A percentile compares a stretch with the other conserved stretches of the same genome.
Conservation (phyloP, 2,888 invertebrate genomes). For the Malthinus seriepunctatus region DNA sequence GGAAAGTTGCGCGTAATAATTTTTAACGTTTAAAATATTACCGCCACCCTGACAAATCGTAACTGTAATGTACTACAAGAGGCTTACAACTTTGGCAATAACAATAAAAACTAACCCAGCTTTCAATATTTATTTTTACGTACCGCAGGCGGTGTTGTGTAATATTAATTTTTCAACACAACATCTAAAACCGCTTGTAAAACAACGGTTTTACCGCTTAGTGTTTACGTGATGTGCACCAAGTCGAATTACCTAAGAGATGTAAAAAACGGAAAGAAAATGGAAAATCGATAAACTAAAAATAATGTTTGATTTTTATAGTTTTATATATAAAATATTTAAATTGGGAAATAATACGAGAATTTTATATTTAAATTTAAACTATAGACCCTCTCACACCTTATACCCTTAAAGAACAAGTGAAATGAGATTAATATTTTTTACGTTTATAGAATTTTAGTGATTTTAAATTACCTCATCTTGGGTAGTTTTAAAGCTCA, state of each 20-base stretch:
- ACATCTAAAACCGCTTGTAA: slow-evolving; percentile 37
- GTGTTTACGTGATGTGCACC: slow-evolving; percentile 39
- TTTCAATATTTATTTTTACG: slow-evolving; percentile 48
- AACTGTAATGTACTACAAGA: slow-evolving; percentile 35
- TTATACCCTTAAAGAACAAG: too few relatives aligned
- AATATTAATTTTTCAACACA: slow-evolving; percentile 47
- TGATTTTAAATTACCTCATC: too few relatives aligned
- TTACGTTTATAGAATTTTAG: neutral
- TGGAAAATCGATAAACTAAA: slow-evolving; percentile 14
- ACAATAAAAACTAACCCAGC: slow-evolving; percentile 46
- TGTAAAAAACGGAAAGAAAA: slow-evolving; percentile 13
- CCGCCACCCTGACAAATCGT: slow-evolving; percentile 26
- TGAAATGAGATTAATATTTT: neutral
- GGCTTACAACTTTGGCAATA: slow-evolving; percentile 37
- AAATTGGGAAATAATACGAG: too few relatives aligned
- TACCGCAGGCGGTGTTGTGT: slow-evolving; percentile 39
- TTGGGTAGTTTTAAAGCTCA: too few relatives aligned
- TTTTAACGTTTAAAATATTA: too few relatives aligned
- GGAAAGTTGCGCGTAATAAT: slow-evolving; percentile 18
- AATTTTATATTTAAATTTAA: too few relatives aligned
- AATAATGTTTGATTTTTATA: too few relatives aligned
- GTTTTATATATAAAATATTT: neutral
- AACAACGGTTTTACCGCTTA: slow-evolving; percentile 43
- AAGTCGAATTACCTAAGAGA: slow-evolving; percentile 13
- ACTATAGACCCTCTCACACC: too few relatives aligned